Base-by-base conservation (phyloP, 2,888 invertebrate genomes). In the Encarsia formosa region DNA sequence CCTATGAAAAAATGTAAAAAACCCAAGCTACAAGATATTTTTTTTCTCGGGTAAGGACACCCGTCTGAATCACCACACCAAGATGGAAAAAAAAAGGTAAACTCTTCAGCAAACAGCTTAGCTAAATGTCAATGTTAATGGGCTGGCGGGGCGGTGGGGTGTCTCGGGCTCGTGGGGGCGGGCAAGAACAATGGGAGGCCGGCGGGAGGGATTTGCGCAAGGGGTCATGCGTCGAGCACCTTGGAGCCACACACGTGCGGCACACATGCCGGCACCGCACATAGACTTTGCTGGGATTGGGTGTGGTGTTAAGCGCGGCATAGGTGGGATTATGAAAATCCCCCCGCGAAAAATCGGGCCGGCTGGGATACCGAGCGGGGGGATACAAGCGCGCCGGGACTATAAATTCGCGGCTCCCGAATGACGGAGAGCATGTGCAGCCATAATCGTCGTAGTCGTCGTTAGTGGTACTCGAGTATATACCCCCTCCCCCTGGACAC, bases 381-480 rank as follows among this genome's bases (percentile, higher is more conserved):
- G 6, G 26, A 26, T 11, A 26, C 6, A 26, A 6, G 6, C 26
- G 5, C 37, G 15, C 15, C 26, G 26, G 40, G 50, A n/a, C 63
- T 66, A 70, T 70, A 70, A 70, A 70, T 69, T 68, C 65, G 56
- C 61, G 64, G 68, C 63, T 62, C 61, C 58, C 49, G 53, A 56
- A 56, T 50, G 52, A 48, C 57, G 51, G 46, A 59, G 61, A 59
- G 45, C 63, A 65, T 65, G 63, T 63, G 61, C 61, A 64, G 63
- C 61, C 60, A 52, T 63, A 52, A 34, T 52, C 63, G 59, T 42
- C 23, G 31, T 23, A 47, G 47, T 49, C 15, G 42, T 16, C 20
- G 22, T 23, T 16, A 29, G 47, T 51, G 47, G n/a, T n/a, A n/a
- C n/a, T n/a, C n/a, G n/a, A n/a, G n/a, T n/a, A n/a, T n/a, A n/a